Conservation (phyloP, 2,797 vertebrate species). For the Megalops cyprinoides region DNA sequence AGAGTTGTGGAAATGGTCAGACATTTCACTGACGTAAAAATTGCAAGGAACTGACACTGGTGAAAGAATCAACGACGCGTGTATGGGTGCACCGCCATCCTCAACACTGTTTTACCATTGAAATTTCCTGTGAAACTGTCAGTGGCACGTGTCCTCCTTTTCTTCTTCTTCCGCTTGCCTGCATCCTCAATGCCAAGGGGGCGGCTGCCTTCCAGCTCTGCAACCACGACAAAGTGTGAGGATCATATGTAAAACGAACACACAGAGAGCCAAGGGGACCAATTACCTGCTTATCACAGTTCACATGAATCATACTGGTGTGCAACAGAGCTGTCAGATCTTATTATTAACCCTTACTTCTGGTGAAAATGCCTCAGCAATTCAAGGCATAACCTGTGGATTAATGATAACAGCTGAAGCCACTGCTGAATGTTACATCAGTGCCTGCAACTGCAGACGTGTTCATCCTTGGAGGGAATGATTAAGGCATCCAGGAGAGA, state of each 20-base stretch:
- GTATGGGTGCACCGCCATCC: too few relatives aligned
- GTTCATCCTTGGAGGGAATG: not conserved
- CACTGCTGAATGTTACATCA: not conserved
- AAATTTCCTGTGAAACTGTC: constrained; percentile 86
- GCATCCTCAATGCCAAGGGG: constrained; percentile 82
- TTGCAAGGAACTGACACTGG: too few relatives aligned
- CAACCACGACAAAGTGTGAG: constrained; percentile 41
- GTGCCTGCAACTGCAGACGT: not conserved
- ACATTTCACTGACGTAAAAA: too few relatives aligned
- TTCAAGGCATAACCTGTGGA: not conserved
- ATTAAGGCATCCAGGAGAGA: not conserved
- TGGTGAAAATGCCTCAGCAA: not conserved
- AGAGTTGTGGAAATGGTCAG: too few relatives aligned
- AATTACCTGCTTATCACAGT: not conserved
- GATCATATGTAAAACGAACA: not conserved
- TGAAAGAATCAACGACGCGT: too few relatives aligned
- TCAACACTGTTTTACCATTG: constrained; percentile 74
- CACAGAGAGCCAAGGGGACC: not conserved
- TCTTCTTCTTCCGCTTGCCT: constrained; percentile 87
- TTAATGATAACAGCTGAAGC: not conserved
- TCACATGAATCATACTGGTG: too few relatives aligned
- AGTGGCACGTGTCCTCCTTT: constrained; percentile 82
- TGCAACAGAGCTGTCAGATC: too few relatives aligned
- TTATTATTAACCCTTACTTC: not conserved
- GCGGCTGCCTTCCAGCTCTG: constrained; percentile 87